phyloP scores from a whole-genome alignment of 1,140 invertebrate genomes.

The Meloidogyne exigua region DNA sequence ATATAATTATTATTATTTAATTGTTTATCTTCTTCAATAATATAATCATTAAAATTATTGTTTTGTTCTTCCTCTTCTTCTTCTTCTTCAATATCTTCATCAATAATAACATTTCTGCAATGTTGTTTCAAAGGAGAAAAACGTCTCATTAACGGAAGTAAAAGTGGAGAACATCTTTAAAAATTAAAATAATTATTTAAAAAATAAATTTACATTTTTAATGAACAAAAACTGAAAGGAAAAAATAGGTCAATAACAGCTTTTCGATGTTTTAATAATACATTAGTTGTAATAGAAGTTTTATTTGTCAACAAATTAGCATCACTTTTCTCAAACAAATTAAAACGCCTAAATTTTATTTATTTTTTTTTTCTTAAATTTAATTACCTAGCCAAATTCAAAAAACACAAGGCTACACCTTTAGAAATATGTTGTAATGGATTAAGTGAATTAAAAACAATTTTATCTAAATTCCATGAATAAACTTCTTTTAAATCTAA shows the following conservation, averaged over 20 bases:
- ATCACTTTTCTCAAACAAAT: slow-evolving; percentile 28
- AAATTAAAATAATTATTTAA: not conserved
- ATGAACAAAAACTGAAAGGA: slow-evolving; percentile 31
- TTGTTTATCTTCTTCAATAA: not conserved
- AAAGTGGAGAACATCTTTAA: not conserved
- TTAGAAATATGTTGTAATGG: slow-evolving; percentile 44
- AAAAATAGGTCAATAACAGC: slow-evolving; percentile 30
- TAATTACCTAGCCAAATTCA: slow-evolving; percentile 38
- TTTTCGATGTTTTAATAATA: slow-evolving; percentile 4
- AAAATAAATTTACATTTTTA: slow-evolving; percentile 20
- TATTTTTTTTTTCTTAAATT: slow-evolving; percentile 10
- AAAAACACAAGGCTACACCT: slow-evolving; percentile 43
- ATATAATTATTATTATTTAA: not conserved
- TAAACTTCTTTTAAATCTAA: slow-evolving; percentile 41
- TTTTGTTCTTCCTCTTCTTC: not conserved
- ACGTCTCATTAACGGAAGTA: slow-evolving; percentile 18
- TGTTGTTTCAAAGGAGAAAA: not conserved
- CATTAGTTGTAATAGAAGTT: slow-evolving; percentile 1
- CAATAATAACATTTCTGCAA: not conserved
- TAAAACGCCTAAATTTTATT: slow-evolving; percentile 13
- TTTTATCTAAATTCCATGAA: slow-evolving; percentile 36
- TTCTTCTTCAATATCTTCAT: not conserved
- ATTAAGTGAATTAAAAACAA: slow-evolving; percentile 49
- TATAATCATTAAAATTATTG: not conserved
- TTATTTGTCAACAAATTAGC: not conserved